A percentile compares a stretch with the other conserved stretches of the same genome.
Evolutionary conservation across 2,113 vertebrate species (phyloP).

Genomic region (Platysteira castanea): DNA sequence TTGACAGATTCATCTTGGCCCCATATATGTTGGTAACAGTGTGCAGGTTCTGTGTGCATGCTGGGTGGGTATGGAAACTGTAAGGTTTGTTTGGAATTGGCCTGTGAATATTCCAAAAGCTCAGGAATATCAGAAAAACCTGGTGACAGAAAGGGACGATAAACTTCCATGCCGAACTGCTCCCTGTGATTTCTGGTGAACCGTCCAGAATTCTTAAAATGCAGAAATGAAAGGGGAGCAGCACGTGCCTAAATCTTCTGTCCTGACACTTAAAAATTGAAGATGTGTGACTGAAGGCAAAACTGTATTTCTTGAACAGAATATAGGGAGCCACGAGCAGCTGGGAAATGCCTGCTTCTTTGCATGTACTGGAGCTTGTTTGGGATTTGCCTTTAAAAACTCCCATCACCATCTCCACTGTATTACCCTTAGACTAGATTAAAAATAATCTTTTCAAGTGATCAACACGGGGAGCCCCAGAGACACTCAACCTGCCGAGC

Average conservation of each 20-base stretch:
- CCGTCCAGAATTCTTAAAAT: accelerated
- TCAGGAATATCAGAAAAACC: neutral
- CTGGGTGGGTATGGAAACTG: neutral
- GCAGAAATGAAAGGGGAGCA: neutral
- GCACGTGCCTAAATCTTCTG: neutral
- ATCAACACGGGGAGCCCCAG: accelerated
- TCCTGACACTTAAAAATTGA: neutral
- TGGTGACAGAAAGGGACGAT: accelerated
- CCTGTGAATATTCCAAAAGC: neutral
- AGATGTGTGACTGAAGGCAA: neutral
- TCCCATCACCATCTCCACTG: neutral
- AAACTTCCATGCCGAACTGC: accelerated
- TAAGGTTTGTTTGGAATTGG: neutral
- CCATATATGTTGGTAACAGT: accelerated
- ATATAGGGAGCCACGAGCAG: neutral
- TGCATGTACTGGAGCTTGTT: accelerated
- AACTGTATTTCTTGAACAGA: neutral
- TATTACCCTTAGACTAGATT: neutral
- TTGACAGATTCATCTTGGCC: neutral
- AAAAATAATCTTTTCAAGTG: neutral
- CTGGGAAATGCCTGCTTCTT: neutral
- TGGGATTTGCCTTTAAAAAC: neutral
- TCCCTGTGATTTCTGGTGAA: neutral
- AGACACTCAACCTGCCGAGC: accelerated
- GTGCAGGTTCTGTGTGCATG: accelerated